Evolutionary conservation across 2,113 vertebrate genomes (phyloP).

Genomic region (Chaetops frenatus): DNA sequence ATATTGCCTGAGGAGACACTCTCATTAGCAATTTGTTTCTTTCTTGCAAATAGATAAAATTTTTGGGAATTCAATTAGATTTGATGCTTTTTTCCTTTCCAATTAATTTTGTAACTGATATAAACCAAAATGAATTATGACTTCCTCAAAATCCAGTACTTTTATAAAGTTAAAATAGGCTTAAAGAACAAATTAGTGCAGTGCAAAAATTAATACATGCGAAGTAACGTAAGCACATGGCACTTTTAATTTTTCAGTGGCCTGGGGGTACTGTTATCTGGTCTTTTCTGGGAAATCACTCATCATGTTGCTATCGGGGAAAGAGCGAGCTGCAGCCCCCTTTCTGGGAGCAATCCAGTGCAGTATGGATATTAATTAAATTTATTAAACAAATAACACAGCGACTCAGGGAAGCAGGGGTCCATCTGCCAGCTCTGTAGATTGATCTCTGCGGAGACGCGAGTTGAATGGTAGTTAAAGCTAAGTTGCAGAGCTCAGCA

Average conservation of each 20-base stretch:
- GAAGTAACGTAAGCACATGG: constrained; percentile 64
- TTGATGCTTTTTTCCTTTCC: constrained; percentile 15
- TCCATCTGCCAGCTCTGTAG: constrained; percentile 82
- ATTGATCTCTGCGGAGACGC: constrained; percentile 80
- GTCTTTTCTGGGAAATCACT: constrained; percentile 77
- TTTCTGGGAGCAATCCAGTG: constrained; percentile 79
- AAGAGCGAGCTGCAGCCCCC: constrained; percentile 52
- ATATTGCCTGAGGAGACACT: constrained; percentile 22
- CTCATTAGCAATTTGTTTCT: constrained; percentile 38
- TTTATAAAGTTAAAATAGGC: constrained; percentile 42
- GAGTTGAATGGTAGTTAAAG: constrained; percentile 78
- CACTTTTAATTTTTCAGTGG: constrained; percentile 72
- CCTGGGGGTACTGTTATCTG: constrained; percentile 70
- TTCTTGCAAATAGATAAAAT: constrained; percentile 16
- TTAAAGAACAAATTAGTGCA: constrained; percentile 29
- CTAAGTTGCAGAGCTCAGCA: constrained; percentile 81
- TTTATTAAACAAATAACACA: constrained; percentile 89
- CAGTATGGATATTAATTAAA: constrained; percentile 88
- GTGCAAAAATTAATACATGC: constrained; percentile 63
- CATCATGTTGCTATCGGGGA: constrained; percentile 70
- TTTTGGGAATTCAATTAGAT: constrained; percentile 6
- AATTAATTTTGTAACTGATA: constrained; percentile 42
- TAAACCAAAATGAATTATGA: constrained; percentile 11
- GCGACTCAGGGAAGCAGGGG: constrained; percentile 77
- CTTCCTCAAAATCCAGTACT: not conserved